Evolutionary conservation across 2,888 invertebrate genomes (phyloP), one percentile per base, ranked within the genome.

Genomic region (Pasiphila rectangulata): DNA sequence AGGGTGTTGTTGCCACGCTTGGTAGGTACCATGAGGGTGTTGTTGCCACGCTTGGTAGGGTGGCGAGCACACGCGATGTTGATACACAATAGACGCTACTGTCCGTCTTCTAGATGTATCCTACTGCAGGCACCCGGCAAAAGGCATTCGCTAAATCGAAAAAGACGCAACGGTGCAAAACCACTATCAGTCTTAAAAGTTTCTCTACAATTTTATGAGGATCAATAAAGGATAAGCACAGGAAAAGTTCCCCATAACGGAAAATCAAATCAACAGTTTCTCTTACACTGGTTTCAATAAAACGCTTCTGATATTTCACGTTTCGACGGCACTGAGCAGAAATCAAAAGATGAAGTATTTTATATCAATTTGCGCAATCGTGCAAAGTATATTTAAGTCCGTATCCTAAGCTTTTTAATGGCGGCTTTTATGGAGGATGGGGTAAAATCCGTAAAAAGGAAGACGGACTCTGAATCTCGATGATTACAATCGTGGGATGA

Each of bases 291-390:
- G 41, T 38, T 46, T 34, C 41, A 42, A 27, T 42, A 43, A 30
- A 46, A 29, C 29, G 45, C 35, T 49, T 43, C 30, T 43, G 51
- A 56, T 46, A 46, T 51, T 49, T 46, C 47, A 44, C 58, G 59
- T 61, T 63, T 62, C 62, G 16, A 57, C 55, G 57, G 45, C 46
- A 44, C 57, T 55, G 64, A 64, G 64, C 63, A 63, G 72, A 77
- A 75, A 79, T 75, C 74, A 73, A 74, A 75, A 75, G 75, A 75
- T 75, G 75, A 78, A 79, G 78, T 77, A 82, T 82, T 83, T 81
- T 83, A 83, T 83, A 82, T 83, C 85, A 83, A 84, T 84, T 84
- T 84, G 78, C 75, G 76, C 79, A 79, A 72, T 72, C 84, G 83
- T 83, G 84, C 82, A 66, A 76, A 79, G 83, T 81, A 82, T 85